Evolutionary conservation across 2,797 vertebrate genomes (phyloP), one percentile per base, ranked within the genome.

Genomic region (Tympanoctomys barrerae): DNA sequence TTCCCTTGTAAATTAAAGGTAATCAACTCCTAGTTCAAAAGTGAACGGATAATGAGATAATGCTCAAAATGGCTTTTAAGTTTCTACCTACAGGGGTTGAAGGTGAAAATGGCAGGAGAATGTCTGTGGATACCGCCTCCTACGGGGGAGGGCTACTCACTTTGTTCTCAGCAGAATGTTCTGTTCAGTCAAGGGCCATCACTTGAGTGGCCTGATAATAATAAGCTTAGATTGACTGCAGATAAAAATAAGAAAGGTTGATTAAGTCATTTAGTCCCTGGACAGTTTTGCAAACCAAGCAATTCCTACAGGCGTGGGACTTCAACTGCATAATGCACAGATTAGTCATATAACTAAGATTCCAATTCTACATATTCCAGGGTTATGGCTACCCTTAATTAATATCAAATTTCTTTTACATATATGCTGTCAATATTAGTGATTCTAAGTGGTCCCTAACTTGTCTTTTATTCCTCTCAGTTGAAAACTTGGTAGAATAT

Each of bases 261-360:
- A 97, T 96, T 97, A 96, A 97, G 96, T 91, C 96, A 95, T 94
- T 96, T 90, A 80, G 75, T 93, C 88, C 79, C 89, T 88, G 96
- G 96, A 93, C 89, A 96, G n/a, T 96, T 97, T 97, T 92, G 89
- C 94, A 94, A 96, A 91, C 96, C 88, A 84, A 95, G 83, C 3
- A 7, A 66, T 96, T 94, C 84, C 77, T 89, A 57, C 9, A n/a
- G 83, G 73, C n/a, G 71, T 83, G 28, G 21, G 21, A 77, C 79
- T 90, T 95, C 77, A 95, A 78, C 52, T 26, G n/a, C 10, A 5
- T 8, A 11, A 61, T 39, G 22, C 13, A 61, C 5, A 13, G 8
- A 21, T 62, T 42, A 54, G 19, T 13, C 28, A 18, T 57, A 92
- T 36, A 68, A 86, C 13, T 2, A 31, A 57, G 8, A n/a, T 59